Percentiles rank a stretch among this genome's conserved stretches.
Evolutionary conservation across 1,140 invertebrate species (phyloP).

Genomic region (Amphibalanus amphitrite): DNA sequence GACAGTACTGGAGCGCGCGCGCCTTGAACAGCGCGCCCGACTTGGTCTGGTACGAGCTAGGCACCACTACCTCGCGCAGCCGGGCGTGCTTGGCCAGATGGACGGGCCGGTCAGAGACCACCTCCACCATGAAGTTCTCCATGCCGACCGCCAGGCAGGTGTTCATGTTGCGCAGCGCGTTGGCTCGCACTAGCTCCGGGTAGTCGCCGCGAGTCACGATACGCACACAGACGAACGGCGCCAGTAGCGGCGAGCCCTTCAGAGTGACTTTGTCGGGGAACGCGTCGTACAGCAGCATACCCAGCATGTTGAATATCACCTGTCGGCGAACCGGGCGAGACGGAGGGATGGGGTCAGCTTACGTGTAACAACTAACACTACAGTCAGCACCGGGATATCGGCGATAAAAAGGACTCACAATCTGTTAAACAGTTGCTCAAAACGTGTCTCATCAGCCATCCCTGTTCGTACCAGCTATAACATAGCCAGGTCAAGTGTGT

Average conservation of each 20-base stretch:
- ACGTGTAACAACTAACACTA: no score
- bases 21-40: slow-evolving; percentile 88
- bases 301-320: slow-evolving; percentile 80
- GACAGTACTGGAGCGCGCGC: slow-evolving; percentile 83
- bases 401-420: not conserved
- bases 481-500: no score
- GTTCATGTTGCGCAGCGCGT: slow-evolving; percentile 76
- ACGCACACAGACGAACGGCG: slow-evolving; percentile 88
- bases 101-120: slow-evolving; percentile 28
- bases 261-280: slow-evolving; percentile 83
- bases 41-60: slow-evolving; percentile 63
- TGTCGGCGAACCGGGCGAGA: slow-evolving; percentile 24
- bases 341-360: not conserved
- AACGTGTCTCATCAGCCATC: not conserved
- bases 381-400: no score
- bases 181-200: slow-evolving; percentile 73
- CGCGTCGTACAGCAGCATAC: slow-evolving; percentile 78
- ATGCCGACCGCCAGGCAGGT: slow-evolving; percentile 74
- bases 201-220: slow-evolving; percentile 91
- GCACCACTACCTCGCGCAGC: slow-evolving; percentile 67
- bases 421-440: not conserved
- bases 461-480: slow-evolving; percentile 3
- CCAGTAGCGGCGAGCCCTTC: slow-evolving; percentile 72
- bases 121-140: slow-evolving; percentile 89
- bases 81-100: slow-evolving; percentile 45